These are phyloP conservation scores for Rhysida immarginata DNA, from an alignment of 1,140 invertebrate species.

Conservation along the genomic window DNA sequence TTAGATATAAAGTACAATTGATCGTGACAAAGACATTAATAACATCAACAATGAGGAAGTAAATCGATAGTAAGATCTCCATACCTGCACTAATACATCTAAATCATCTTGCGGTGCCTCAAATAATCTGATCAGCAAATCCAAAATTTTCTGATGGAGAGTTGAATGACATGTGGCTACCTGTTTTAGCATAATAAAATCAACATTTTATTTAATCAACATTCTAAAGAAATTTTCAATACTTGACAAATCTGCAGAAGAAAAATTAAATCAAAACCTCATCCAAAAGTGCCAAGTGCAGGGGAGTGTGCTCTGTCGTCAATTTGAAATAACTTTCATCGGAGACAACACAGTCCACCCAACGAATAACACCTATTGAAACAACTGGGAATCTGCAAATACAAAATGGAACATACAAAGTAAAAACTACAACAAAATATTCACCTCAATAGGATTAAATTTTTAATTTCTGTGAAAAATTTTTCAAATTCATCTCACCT, in stretches of 20 bases:
- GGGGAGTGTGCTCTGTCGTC: slow-evolving; percentile 87
- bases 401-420: no score
- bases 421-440: no score
- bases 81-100: slow-evolving; percentile 85
- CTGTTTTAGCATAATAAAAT: slow-evolving; percentile 17
- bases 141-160: slow-evolving; percentile 73
- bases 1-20: no score
- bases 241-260: not conserved
- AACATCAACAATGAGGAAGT: no score
- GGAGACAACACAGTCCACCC: slow-evolving; percentile 89
- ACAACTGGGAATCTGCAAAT: slow-evolving; percentile 73
- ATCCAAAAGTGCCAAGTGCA: slow-evolving; percentile 87
- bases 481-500: slow-evolving; percentile 46
- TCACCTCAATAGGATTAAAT: no score
- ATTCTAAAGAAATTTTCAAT: slow-evolving; percentile 72
- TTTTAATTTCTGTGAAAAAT: no score
- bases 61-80: no score
- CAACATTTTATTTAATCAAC: slow-evolving; percentile 40
- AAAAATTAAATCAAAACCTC: slow-evolving; percentile 44
- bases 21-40: no score
- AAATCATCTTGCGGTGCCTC: slow-evolving; percentile 90
- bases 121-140: slow-evolving; percentile 71
- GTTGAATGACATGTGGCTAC: slow-evolving; percentile 70
- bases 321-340: slow-evolving; percentile 93
- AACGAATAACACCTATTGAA: slow-evolving; percentile 77